Percentiles rank a stretch among this genome's conserved stretches.
Conservation (phyloP, 2,113 vertebrate genomes). For the Lophius piscatorius region DNA sequence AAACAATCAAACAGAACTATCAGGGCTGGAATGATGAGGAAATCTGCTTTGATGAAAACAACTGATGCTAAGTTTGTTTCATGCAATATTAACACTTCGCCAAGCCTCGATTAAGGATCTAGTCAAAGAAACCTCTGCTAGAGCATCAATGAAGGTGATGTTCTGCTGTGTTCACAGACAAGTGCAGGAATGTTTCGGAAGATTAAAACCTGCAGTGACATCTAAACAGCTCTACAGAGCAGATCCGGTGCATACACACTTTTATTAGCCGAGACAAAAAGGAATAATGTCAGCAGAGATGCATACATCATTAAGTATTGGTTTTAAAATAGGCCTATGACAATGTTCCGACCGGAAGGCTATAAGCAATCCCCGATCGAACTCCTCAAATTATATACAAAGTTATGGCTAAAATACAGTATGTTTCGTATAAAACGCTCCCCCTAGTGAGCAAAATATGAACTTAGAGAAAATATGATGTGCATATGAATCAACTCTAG, state of each 20-base stretch:
- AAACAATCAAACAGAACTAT: no score
- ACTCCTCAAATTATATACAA: no score
- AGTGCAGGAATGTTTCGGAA: not conserved
- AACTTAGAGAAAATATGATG: no score
- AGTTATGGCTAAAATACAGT: no score
- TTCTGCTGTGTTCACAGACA: slow-evolving; percentile 21
- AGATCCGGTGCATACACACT: not conserved
- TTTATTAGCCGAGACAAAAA: not conserved
- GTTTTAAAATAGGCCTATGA: no score
- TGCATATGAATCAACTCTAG: no score
- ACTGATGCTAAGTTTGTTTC: slow-evolving; percentile 27
- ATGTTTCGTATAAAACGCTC: no score
- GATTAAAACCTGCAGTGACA: slow-evolving; percentile 5
- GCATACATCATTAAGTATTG: not conserved
- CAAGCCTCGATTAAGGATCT: slow-evolving; percentile 35
- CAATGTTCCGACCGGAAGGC: no score
- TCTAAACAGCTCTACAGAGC: slow-evolving; percentile 1
- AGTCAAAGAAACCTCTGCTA: slow-evolving; percentile 37
- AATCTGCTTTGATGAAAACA: slow-evolving; percentile 25
- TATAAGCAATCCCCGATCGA: no score
- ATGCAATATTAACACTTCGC: slow-evolving; percentile 59
- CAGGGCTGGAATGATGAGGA: slow-evolving; percentile 14
- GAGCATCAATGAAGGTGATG: slow-evolving; percentile 38
- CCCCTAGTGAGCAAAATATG: no score
- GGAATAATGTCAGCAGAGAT: not conserved